Evolutionary conservation across 2,888 invertebrate genomes (phyloP), one percentile per base, ranked within the genome.

Genomic region (Philopedon plagiatum): DNA sequence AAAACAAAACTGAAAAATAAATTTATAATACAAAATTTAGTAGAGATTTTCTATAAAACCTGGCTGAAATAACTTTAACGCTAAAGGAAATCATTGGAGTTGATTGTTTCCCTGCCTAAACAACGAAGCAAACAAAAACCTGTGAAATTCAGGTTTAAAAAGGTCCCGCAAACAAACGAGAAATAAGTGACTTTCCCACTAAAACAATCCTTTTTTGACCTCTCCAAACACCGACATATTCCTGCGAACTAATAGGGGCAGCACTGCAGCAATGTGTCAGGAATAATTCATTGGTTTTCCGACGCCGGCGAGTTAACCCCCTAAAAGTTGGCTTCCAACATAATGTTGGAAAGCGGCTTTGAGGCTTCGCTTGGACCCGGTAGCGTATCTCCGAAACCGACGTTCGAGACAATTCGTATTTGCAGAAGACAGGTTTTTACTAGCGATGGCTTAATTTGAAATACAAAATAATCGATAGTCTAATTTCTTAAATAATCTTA

Each of bases 171-270:
- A 18, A 62, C 41, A 54, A 56, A 41, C 56, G 19, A 26, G 19
- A 23, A 65, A 65, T 65, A 65, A 41, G 64, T 41, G 56, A 65
- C 26, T 65, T 65, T 56, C 29, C 39, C 23, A 13, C 56, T 26
- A 56, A 65, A 65, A 65, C 64, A 65, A 65, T 65, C 64, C 64
- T 23, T 65, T 65, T 51, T 54, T 65, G 64, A 65, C 64, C 64
- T 65, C 56, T 19, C 37, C 23, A 65, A 65, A 39, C 54, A 41
- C 64, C 29, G 56, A 64, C 64, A 65, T 65, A 56, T 65, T 41
- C 64, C 64, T 21, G 56, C 29, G 64, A 56, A 65, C 64, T 65
- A 65, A 65, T 65, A 65, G 41, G 64, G 56, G 44, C 64, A 56
- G 56, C 54, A 56, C 56, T 65, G 64, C 64, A 65, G 64, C 64